A percentile compares a stretch with the other conserved stretches of the same genome.
Evolutionary conservation across 2,797 vertebrate genomes (phyloP).

Genomic region (Molossus alvarezi): DNA sequence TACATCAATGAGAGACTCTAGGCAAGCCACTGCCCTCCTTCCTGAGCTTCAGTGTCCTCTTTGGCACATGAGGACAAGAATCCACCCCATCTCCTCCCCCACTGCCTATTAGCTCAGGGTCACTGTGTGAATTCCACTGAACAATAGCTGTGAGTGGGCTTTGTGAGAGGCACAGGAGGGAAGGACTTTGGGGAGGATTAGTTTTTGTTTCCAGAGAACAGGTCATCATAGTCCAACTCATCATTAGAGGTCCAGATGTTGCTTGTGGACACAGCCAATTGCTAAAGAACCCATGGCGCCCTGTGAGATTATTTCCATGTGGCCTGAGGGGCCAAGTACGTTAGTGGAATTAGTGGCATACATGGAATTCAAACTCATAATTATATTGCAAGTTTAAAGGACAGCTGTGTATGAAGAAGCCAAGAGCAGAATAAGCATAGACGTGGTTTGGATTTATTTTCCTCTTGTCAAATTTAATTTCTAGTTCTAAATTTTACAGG

Average conservation of each 20-base stretch:
- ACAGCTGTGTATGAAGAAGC: constrained; percentile 1
- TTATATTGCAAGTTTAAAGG: constrained; percentile 54
- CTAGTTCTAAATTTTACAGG: constrained; percentile 39
- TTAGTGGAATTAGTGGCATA: constrained; percentile 42
- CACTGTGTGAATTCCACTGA: not conserved
- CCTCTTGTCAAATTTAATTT: constrained; percentile 66
- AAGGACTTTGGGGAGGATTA: not conserved
- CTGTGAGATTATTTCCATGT: constrained; percentile 36
- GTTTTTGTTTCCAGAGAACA: not conserved
- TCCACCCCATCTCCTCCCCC: accelerated
- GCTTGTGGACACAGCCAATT: not conserved
- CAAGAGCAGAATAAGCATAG: constrained; percentile 21
- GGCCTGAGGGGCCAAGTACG: not conserved
- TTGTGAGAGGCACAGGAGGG: not conserved
- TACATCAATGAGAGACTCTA: not conserved
- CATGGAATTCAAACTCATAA: constrained; percentile 29
- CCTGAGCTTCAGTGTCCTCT: not conserved
- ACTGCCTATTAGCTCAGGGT: not conserved
- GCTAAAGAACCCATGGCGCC: not conserved
- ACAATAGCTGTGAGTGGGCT: not conserved
- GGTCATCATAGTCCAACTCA: not conserved
- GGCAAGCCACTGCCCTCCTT: not conserved
- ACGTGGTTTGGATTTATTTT: constrained; percentile 21
- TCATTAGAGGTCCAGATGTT: not conserved
- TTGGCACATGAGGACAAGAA: not conserved